Evolutionary conservation across 1,140 invertebrate species (phyloP).

Genomic region (Cyclargus thomasi): DNA sequence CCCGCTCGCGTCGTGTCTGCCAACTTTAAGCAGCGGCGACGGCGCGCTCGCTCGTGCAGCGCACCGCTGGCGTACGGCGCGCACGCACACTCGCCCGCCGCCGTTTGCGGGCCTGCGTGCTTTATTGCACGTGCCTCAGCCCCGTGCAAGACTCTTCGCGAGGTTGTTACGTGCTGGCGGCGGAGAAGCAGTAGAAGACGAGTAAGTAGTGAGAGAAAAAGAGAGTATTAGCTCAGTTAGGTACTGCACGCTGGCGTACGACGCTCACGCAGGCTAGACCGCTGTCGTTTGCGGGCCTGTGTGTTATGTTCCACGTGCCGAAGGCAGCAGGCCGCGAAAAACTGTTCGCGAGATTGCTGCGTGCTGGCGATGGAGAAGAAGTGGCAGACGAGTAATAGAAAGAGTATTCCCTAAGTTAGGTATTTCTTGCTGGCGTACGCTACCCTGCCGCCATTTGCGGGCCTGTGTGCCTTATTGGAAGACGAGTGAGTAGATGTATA

Average conservation of each 20-base stretch:
- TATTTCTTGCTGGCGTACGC: too few species aligned
- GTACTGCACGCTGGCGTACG: slow-evolving; percentile 82
- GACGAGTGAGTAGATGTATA: too few species aligned
- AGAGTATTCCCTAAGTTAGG: too few species aligned
- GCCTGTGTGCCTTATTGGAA: too few species aligned
- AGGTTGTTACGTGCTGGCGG: slow-evolving; percentile 84
- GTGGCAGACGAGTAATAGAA: slow-evolving; percentile 62
- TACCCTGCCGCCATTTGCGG: too few species aligned
- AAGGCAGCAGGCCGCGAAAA: slow-evolving; percentile 77
- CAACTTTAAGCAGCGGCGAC: slow-evolving; percentile 65
- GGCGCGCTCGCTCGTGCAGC: slow-evolving; percentile 74
- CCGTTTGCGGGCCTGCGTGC: slow-evolving; percentile 83
- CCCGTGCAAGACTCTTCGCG: slow-evolving; percentile 79
- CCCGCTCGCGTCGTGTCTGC: slow-evolving; percentile 73
- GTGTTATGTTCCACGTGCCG: slow-evolving; percentile 81
- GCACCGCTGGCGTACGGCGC: slow-evolving; percentile 78
- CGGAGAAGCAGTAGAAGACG: slow-evolving; percentile 77
- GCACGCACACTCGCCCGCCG: slow-evolving; percentile 57
- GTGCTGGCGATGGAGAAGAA: slow-evolving; percentile 82
- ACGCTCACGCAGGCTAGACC: slow-evolving; percentile 38
- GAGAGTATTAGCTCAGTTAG: too few species aligned
- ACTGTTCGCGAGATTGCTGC: slow-evolving; percentile 81
- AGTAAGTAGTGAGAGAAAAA: slow-evolving; percentile 31
- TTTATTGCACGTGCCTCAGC: slow-evolving; percentile 80
- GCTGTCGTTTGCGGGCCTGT: slow-evolving; percentile 81